Conservation (phyloP, 2,113 vertebrate genomes). For the Pseudopipra pipra region DNA sequence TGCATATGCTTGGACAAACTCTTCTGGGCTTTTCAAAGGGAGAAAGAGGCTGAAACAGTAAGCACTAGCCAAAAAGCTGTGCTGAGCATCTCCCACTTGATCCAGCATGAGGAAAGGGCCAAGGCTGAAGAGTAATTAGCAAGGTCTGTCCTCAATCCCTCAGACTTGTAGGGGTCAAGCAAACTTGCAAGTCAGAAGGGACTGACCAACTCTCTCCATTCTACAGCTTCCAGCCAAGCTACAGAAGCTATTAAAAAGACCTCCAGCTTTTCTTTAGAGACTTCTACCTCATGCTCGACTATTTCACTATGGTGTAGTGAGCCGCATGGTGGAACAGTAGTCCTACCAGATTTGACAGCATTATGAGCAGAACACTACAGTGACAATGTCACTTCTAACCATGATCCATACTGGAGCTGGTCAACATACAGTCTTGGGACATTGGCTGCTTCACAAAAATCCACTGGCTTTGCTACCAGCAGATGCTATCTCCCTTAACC, state of each 20-base stretch:
- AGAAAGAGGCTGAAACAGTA: not conserved
- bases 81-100: not conserved
- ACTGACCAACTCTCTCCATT: not conserved
- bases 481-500: not conserved
- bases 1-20: not conserved
- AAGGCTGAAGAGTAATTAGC: not conserved
- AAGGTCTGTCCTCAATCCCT: not conserved
- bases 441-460: not conserved
- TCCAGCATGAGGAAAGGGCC: not conserved
- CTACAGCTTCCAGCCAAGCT: not conserved
- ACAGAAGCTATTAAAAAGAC: not conserved
- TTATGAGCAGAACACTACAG: not conserved
- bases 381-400: not conserved
- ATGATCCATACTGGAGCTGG: rapidly evolving
- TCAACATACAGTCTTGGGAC: not conserved
- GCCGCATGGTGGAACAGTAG: not conserved
- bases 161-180: not conserved
- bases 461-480: not conserved
- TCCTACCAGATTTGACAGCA: not conserved
- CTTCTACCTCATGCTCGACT: not conserved
- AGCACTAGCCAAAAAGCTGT: not conserved
- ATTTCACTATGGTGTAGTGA: not conserved
- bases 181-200: not conserved
- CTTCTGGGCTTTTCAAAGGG: not conserved
- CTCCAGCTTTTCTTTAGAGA: not conserved